A percentile compares a stretch with the other conserved stretches of the same genome.
phyloP scores from a whole-genome alignment of 2,797 vertebrate genomes.

The Todus mexicanus region DNA sequence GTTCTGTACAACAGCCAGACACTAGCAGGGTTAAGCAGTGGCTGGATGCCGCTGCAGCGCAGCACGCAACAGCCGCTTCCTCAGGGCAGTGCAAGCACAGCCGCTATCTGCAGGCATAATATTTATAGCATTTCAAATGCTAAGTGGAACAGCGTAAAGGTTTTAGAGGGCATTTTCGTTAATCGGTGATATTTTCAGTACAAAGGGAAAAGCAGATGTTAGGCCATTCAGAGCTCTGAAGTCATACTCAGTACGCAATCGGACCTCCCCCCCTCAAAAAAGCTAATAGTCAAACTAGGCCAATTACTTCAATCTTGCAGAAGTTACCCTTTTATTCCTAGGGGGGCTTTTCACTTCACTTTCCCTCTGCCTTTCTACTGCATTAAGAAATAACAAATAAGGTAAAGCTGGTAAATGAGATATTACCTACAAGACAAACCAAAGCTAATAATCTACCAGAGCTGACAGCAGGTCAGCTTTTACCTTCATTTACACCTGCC shows the following conservation, averaged over 20 bases:
- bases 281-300: background rate
- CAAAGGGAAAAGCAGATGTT: background rate
- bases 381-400: background rate
- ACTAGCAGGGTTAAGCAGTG: background rate
- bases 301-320: background rate
- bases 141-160: background rate
- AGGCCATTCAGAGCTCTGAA: background rate
- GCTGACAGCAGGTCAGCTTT: background rate
- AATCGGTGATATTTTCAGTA: background rate
- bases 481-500: background rate
- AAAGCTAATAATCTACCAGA: background rate
- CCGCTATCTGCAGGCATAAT: background rate
- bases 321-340: background rate
- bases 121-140: background rate
- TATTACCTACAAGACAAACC: background rate
- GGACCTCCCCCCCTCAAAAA: background rate
- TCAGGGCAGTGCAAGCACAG: background rate
- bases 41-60: background rate
- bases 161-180: background rate
- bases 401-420: background rate
- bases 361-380: background rate
- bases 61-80: background rate
- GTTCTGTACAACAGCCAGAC: background rate
- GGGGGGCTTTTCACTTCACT: background rate
- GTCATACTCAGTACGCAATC: background rate